Conservation (phyloP, 2,888 invertebrate species). For the Cecidostiba fungosa region DNA sequence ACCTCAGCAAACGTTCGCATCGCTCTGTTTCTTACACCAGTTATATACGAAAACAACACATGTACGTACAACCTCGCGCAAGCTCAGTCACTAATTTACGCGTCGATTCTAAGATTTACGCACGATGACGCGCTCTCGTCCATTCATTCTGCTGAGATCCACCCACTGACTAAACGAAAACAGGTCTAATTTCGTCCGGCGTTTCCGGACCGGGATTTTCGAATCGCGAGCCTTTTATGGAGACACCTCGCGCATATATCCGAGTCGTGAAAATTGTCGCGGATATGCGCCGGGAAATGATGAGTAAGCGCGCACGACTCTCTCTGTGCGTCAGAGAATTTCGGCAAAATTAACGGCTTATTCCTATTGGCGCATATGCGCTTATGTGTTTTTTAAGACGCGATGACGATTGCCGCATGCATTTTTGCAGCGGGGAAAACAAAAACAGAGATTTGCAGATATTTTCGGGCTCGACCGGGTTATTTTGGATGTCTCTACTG, state of each 20-base stretch:
- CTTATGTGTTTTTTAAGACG: background rate
- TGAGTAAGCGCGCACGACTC: conserved; percentile 28
- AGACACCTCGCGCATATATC: background rate
- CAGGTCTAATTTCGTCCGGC: conserved; percentile 47
- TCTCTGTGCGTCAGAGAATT: conserved; percentile 33
- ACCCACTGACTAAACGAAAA: background rate
- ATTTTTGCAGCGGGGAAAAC: conserved; percentile 14
- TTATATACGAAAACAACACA: background rate
- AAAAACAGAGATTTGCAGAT: background rate
- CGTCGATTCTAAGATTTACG: background rate
- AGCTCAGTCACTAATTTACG: background rate
- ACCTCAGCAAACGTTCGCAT: background rate
- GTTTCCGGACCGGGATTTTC: conserved; percentile 32
- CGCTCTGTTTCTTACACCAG: background rate
- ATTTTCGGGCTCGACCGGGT: background rate
- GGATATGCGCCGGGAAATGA: background rate
- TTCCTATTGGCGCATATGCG: conserved; percentile 17
- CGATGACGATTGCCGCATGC: background rate
- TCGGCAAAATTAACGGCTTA: conserved; percentile 34
- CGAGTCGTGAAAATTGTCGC: conserved; percentile 12
- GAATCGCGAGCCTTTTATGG: conserved; percentile 55
- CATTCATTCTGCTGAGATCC: conserved; percentile 27
- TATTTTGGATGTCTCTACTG: background rate
- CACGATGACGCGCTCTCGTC: conserved; percentile 18
- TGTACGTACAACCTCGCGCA: background rate